Base-by-base conservation (phyloP, 2,888 invertebrate species). In the Stenodera caucasica region DNA sequence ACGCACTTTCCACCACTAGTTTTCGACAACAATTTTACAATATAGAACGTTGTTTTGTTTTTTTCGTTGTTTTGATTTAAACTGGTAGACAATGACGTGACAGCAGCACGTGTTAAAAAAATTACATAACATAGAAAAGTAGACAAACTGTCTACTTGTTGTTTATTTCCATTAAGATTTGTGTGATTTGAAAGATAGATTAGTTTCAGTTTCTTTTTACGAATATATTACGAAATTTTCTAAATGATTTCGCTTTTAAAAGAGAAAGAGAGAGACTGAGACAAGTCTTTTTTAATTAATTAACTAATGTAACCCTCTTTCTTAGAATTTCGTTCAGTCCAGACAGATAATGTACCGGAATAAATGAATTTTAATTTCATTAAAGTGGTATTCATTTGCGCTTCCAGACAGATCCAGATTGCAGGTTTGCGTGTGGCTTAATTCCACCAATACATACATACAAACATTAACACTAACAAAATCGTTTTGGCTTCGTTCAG, bases 321-420 rank as follows among this genome's bases (percentile, higher is more conserved):
- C 79, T 78, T 71, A 77, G 78, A 79, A 78, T 75, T 74, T 75
- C 75, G 70, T 70, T 65, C 65, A 53, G 73, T 65, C 66, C 69
- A 68, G 74, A 72, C 77, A 70, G 76, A 77, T 77, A 78, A 75
- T 75, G 77, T 76, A 72, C 77, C 72, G 74, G 79, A 78, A 80
- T 80, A 79, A 79, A 80, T 79, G 79, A 79, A 79, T 80, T 79
- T 79, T 79, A 80, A 79, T 80, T 79, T 80, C 78, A 78, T 79
- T 79, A 79, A 78, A 78, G 78, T 75, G 75, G 74, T 71, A 71
- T 73, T 75, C 74, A 75, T 76, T 77, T 73, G 72, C 74, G 63
- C 74, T 63, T 70, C 74, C 45, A 71, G 75, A 77, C 76, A 72
- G 75, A 76, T 76, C 75, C 76, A 77, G 78, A 78, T 78, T 78